Evolutionary conservation across 2,113 vertebrate genomes (phyloP).

Genomic region (Mustela nigripes): DNA sequence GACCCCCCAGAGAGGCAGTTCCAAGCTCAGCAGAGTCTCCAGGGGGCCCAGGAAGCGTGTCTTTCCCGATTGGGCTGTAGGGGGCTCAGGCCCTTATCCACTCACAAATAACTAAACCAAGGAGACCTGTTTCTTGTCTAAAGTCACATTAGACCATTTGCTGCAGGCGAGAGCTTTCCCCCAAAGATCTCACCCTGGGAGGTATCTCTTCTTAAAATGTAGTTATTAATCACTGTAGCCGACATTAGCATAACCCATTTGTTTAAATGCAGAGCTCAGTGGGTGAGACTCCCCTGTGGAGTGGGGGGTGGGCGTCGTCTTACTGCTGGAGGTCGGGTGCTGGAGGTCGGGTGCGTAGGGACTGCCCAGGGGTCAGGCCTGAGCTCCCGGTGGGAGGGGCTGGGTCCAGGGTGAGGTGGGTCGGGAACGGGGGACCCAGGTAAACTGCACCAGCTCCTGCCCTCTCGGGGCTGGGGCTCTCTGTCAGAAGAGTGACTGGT

Average conservation of each 20-base stretch:
- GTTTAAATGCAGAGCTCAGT: background rate
- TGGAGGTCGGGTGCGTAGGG: background rate
- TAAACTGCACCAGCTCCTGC: fast-evolving
- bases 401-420: background rate
- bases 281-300: background rate
- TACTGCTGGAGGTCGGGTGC: background rate
- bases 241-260: background rate
- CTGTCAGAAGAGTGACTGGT: fast-evolving
- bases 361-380: background rate
- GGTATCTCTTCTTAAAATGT: background rate
- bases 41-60: fast-evolving
- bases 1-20: fast-evolving
- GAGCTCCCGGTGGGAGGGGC: no score
- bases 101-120: background rate
- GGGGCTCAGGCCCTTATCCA: background rate
- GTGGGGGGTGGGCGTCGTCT: background rate
- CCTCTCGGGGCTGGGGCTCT: fast-evolving
- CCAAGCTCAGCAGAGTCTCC: background rate
- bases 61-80: fast-evolving
- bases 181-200: background rate
- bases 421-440: fast-evolving
- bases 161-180: background rate
- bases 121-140: background rate
- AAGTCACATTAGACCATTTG: background rate
- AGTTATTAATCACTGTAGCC: slow-evolving; percentile 13